A percentile compares a stretch with the other conserved stretches of the same genome.
phyloP scores from a whole-genome alignment of 2,888 invertebrate species.

The Apotomis capreana region DNA sequence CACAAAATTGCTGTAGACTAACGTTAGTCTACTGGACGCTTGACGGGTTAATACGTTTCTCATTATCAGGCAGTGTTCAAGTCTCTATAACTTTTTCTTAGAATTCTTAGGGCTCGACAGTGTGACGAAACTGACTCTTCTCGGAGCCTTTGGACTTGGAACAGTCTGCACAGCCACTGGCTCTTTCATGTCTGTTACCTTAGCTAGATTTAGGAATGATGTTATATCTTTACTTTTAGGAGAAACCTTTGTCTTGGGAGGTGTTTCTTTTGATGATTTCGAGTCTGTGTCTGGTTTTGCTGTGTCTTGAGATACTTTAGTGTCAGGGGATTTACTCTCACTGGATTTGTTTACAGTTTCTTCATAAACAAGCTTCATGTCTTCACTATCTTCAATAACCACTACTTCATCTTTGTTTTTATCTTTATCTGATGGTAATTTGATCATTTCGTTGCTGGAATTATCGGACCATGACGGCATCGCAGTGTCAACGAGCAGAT shows the following conservation, averaged over 20 bases:
- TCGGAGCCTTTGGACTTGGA: slow-evolving; percentile 82
- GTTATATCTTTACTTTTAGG: slow-evolving; percentile 46
- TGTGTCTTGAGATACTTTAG: slow-evolving; percentile 41
- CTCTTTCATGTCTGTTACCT: slow-evolving; percentile 67
- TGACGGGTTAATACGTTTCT: background rate
- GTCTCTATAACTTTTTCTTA: slow-evolving; percentile 75
- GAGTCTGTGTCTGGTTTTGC: slow-evolving; percentile 11
- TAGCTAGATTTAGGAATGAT: slow-evolving; percentile 67
- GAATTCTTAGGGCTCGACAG: slow-evolving; percentile 90
- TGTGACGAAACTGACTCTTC: slow-evolving; percentile 89
- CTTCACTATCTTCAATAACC: slow-evolving; percentile 77
- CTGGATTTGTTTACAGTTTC: slow-evolving; percentile 66
- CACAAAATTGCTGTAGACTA: too few relatives aligned
- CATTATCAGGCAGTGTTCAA: background rate
- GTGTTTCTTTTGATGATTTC: slow-evolving; percentile 3
- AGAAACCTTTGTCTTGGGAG: slow-evolving; percentile 38
- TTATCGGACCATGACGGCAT: slow-evolving; percentile 81
- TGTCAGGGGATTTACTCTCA: slow-evolving; percentile 34
- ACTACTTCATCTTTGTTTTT: slow-evolving; percentile 48
- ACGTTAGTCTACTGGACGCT: too few relatives aligned
- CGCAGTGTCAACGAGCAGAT: slow-evolving; percentile 72
- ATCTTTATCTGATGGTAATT: slow-evolving; percentile 74
- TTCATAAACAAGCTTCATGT: slow-evolving; percentile 84
- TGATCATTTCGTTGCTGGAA: slow-evolving; percentile 70
- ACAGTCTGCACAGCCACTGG: slow-evolving; percentile 53